Base-by-base conservation (phyloP, 2,888 invertebrate genomes). In the Drosophila borborema region DNA sequence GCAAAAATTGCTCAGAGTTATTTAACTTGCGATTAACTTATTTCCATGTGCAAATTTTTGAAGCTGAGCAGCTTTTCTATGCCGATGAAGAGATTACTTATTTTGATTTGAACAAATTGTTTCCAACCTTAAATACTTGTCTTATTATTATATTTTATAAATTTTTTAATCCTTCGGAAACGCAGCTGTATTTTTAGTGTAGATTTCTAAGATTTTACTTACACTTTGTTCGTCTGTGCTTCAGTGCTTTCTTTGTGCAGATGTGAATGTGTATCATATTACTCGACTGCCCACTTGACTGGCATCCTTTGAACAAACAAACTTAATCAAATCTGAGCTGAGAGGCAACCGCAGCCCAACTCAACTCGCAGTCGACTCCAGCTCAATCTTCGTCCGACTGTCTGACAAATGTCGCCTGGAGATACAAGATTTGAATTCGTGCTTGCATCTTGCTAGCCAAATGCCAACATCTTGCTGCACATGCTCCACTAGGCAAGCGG, bases 391-490 rank as follows among this genome's bases (percentile, higher is more conserved):
- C 45, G 45, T 45, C 58, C 36, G 41, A 18, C 40, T 48, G 68
- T 70, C 86, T 82, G 84, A 81, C 89, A 88, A 86, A 72, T 81
- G 84, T 86, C 80, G 83, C 77, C 83, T 61, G 55, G 53, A 80
- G 89, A 73, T 38, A 81, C 62, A 59, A 65, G 43, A 64, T 58
- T 61, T 46, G 38, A 45, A 46, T 65, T 48, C 72, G 64, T 64
- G 67, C 64, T 82, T 85, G 86, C 83, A 86, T 66, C 64, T 78
- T 74, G 60, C 48, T 28, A 55, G 40, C 46, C 55, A 46, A 43
- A 53, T 48, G 64, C 68, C 58, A 53, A 43, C 61, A 58, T 67
- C 68, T 75, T 66, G 63, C 51, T 74, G 76, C 81, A 81, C 55
- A 78, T 68, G 77, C 72, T 63, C 56, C 46, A 62, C 61, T 62